Percentiles rank a stretch among this genome's conserved stretches.
Evolutionary conservation across 1,140 invertebrate genomes (phyloP).

Genomic region (Trypoxylus dichotomus): DNA sequence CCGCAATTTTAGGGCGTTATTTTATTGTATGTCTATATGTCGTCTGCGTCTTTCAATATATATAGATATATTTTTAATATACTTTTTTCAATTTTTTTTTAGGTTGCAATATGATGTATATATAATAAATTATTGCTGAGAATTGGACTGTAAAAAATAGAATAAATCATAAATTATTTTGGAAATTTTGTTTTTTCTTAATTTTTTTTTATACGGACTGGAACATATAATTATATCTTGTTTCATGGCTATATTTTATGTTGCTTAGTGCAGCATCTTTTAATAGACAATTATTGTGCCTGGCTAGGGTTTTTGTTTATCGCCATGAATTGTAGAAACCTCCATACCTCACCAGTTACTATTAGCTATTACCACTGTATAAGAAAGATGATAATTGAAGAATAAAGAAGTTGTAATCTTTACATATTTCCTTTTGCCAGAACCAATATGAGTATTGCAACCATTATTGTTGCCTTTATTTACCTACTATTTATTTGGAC

Average conservation of each 20-base stretch:
- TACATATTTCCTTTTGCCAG: too few species aligned
- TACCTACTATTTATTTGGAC: too few species aligned
- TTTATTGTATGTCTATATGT: too few species aligned
- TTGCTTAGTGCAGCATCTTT: not conserved
- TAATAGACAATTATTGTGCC: too few species aligned
- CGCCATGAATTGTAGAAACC: too few species aligned
- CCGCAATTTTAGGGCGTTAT: too few species aligned
- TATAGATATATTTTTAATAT: not conserved
- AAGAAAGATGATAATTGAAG: too few species aligned
- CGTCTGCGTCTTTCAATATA: not conserved
- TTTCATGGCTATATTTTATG: not conserved
- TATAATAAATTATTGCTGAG: not conserved
- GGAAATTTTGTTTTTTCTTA: not conserved
- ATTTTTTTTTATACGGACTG: not conserved
- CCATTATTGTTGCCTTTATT: not conserved
- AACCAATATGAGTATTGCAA: not conserved
- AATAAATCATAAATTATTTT: slow-evolving; percentile 8
- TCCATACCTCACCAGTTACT: too few species aligned
- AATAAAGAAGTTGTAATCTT: too few species aligned
- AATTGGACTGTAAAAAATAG: not conserved
- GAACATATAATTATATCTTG: not conserved
- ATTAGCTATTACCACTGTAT: too few species aligned
- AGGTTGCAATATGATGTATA: not conserved
- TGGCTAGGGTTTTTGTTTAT: too few species aligned
- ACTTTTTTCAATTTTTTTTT: not conserved